A percentile compares a stretch with the other conserved stretches of the same genome.
Evolutionary conservation across 2,888 invertebrate species (phyloP).

Genomic region (Mactromeris polynyma): DNA sequence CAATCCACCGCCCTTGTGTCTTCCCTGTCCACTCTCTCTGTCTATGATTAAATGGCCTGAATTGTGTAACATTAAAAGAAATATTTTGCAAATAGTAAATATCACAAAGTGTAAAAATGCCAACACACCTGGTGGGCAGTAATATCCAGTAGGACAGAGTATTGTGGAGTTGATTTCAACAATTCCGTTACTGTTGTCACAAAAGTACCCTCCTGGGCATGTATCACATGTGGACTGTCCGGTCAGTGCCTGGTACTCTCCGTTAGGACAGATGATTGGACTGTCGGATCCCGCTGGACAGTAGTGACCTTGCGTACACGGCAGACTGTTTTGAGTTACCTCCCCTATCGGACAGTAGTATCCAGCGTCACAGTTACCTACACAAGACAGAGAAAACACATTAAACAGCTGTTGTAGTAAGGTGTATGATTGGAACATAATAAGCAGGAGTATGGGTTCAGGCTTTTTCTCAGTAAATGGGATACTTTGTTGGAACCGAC

Average conservation of each 20-base stretch:
- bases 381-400: too few relatives aligned
- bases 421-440: too few relatives aligned
- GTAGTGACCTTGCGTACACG: conserved; percentile 83
- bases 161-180: conserved; percentile 83
- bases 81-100: not conserved
- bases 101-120: not conserved
- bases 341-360: conserved; percentile 85
- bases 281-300: conserved; percentile 79
- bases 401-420: too few relatives aligned
- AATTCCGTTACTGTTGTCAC: conserved; percentile 84
- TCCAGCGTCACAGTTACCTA: conserved; percentile 84
- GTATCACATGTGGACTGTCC: conserved; percentile 81
- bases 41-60: too few relatives aligned
- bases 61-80: too few relatives aligned
- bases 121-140: conserved; percentile 83
- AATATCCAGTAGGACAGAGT: conserved; percentile 84
- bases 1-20: too few relatives aligned
- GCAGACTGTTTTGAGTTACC: conserved; percentile 73
- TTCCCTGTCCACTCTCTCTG: too few relatives aligned
- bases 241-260: conserved; percentile 80
- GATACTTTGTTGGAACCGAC: too few relatives aligned
- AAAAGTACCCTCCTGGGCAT: conserved; percentile 85
- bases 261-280: conserved; percentile 81
- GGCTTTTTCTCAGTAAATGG: too few relatives aligned
- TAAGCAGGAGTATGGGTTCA: too few relatives aligned